Percentiles rank a stretch among this genome's conserved stretches.
Evolutionary conservation across 2,888 invertebrate species (phyloP).

Genomic region (Acleris sparsana): DNA sequence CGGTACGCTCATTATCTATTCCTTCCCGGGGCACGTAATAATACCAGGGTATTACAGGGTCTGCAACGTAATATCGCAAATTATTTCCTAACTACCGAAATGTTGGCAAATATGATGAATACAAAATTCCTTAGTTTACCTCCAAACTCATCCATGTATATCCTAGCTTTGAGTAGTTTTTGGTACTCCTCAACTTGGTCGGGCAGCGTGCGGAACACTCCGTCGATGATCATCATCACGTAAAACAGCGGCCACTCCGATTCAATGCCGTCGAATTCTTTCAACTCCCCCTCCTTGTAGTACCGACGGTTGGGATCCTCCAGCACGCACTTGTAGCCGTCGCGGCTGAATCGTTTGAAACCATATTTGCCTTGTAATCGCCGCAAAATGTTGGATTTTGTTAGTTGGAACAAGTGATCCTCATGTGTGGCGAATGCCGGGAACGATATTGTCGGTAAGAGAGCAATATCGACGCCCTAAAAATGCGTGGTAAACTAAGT

Average conservation of each 20-base stretch:
- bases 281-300: conserved; percentile 95
- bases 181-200: conserved; percentile 97
- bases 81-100: conserved; percentile 16
- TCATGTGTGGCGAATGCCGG: conserved; percentile 99
- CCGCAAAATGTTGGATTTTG: conserved; percentile 92
- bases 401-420: conserved; percentile 92
- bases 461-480: conserved; percentile 96
- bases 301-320: conserved; percentile 92
- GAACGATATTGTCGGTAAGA: conserved; percentile 97
- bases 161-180: conserved; percentile 90
- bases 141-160: conserved; percentile 92
- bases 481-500: conserved; percentile 46
- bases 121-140: conserved; percentile 69
- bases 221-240: conserved; percentile 97
- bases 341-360: conserved; percentile 96
- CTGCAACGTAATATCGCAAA: conserved; percentile 70
- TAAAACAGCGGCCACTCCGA: conserved; percentile 99
- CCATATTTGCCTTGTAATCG: conserved; percentile 95
- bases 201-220: conserved; percentile 93
- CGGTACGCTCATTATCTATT: conserved; percentile 87
- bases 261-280: conserved; percentile 97
- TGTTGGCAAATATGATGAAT: conserved; percentile 3
- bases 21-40: conserved; percentile 91
- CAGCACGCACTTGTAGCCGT: conserved; percentile 95
- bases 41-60: conserved; percentile 97